Evolutionary conservation across 2,797 vertebrate genomes (phyloP), one percentile per base, ranked within the genome.

Genomic region (Odontamblyopus rebecca): DNA sequence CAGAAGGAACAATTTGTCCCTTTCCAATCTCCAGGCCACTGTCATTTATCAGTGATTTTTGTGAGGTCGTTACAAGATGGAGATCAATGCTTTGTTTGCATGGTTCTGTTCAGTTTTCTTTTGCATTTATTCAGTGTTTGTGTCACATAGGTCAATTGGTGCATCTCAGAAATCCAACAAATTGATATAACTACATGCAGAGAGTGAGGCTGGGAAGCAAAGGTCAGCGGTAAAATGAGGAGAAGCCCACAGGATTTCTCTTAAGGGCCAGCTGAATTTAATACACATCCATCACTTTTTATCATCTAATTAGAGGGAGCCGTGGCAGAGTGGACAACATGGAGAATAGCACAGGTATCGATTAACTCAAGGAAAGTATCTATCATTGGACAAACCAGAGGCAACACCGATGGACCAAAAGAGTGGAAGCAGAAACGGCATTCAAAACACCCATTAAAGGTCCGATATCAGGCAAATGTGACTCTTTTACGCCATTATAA

Each of bases 261-360:
- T 94, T 86, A 90, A 85, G 89, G 90, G 91, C 92, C 93, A 90
- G 89, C 93, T 88, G 93, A 93, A 90, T 97, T 95, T 95, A 95
- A 95, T 94, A 94, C 93, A 91, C 95, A 98, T 97, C 96, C 95
- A 97, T 99, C 96, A 97, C 95, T 92, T 96, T 96, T 96, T 96
- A 97, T 97, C 96, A 95, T 96, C 95, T 97, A 96, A 98, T 97
- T 97, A 97, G 96, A 94, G 92, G 86, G 73, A 89, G 90, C 91
- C 93, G 93, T 95, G 95, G 95, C 96, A 96, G 92, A 69, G 90
- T 89, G 93, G 94, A 95, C 94, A 95, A 94, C 94, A 87, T 88
- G 86, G 84, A 93, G 89, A 87, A 84, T 93, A 93, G 91, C 93
- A 92, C 88, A 87, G 85, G 85, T 95, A 97, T 96, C 86, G 96